Evolutionary conservation across 2,113 vertebrate species (phyloP).

Genomic region (Machaerirhynchus nigripectus): DNA sequence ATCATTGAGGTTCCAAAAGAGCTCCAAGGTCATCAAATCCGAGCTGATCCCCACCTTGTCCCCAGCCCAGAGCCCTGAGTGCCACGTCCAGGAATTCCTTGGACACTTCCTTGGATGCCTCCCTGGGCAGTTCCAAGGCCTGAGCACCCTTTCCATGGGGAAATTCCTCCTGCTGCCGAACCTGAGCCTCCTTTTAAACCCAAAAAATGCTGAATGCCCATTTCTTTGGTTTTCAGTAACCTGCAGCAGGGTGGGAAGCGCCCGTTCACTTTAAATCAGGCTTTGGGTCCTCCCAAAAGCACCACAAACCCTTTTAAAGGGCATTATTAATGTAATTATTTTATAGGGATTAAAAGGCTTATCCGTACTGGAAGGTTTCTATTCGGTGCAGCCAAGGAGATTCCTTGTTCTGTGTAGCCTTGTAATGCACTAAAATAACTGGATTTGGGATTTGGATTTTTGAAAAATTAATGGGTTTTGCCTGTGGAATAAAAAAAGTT

Average conservation of each 20-base stretch:
- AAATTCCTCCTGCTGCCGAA: background rate
- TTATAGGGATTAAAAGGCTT: background rate
- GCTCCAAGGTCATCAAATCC: background rate
- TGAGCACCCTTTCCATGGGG: background rate
- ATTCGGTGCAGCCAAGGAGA: background rate
- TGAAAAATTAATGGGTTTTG: background rate
- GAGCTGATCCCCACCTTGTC: background rate
- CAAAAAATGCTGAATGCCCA: background rate
- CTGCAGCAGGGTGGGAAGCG: background rate
- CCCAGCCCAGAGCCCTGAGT: background rate
- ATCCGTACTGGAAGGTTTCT: background rate
- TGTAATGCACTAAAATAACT: accelerated
- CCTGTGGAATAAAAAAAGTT: background rate
- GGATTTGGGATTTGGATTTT: background rate
- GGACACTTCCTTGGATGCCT: background rate
- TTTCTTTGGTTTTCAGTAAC: background rate
- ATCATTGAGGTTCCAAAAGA: no score
- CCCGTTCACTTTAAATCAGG: background rate
- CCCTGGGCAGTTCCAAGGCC: background rate
- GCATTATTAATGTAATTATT: background rate
- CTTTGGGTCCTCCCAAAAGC: background rate
- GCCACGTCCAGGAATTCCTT: background rate
- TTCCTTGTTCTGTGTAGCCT: background rate
- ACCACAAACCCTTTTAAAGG: background rate
- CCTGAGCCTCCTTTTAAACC: background rate